Evolutionary conservation across 2,113 vertebrate genomes (phyloP), one percentile per base, ranked within the genome.

Genomic region (Oncorhynchus tshawytscha): DNA sequence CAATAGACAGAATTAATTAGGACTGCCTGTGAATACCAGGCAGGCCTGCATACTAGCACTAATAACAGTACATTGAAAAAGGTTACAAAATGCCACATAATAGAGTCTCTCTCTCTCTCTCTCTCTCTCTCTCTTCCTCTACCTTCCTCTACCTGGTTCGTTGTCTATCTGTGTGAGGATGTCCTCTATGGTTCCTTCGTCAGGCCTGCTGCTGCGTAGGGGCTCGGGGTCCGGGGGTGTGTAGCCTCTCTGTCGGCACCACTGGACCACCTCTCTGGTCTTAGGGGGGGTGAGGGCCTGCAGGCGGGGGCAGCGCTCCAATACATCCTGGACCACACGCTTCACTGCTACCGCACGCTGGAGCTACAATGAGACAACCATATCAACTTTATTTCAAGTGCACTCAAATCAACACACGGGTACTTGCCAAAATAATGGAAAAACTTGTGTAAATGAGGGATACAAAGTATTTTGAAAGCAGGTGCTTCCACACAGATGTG

Each of bases 161-260:
- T 85, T 99, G 91, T 99, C 98, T 2, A 99, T 99, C 90, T 96
- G 97, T 0, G 96, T 97, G 73, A 99, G 93, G 76, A 99, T 96
- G 0, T 99, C 97, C 82, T 99, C 98, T 0, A 99, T 98, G 0
- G 97, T 97, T 84, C 98, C 96, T 67, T 96, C 94, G 0, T 98
- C 96, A 18, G 51, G 51, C 16, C 51, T 15, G 0, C 64, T 91
- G 12, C 84, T 88, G 82, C 94, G 77, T 69, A 94, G 81, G 54
- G 92, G 93, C 87, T 98, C 97, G 0, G 95, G 96, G 80, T 99
- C 98, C 0, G 97, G 96, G 0, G 96, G 98, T 0, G 97, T 98
- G 87, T 97, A 98, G 77, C 97, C 98, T 1, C 95, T 95, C 81
- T 95, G 95, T 0, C 97, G 95, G 73, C 98, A 99, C 98, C 98